phyloP scores from a whole-genome alignment of 2,888 invertebrate species.

The Drosophila peninsularis region DNA sequence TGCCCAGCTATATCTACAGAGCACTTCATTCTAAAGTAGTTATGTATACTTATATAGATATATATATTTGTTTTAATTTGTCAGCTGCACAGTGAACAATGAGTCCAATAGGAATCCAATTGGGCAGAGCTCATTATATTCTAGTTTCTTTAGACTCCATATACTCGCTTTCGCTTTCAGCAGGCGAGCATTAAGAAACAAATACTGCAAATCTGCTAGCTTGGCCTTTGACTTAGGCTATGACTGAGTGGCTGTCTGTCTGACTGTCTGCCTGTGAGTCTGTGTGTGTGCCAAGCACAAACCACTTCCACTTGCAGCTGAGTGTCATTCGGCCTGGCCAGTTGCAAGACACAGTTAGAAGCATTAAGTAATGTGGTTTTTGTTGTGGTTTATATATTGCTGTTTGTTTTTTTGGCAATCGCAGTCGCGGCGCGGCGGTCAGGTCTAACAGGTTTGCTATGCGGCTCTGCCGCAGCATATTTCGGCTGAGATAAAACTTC shows the following conservation, averaged over 20 bases:
- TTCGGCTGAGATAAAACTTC: conserved; percentile 50
- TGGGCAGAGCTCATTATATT: no score
- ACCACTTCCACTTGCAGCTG: conserved; percentile 59
- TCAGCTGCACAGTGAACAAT: no score
- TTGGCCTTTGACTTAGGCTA: conserved; percentile 64
- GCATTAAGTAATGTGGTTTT: conserved; percentile 57
- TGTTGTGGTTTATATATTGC: conserved; percentile 5
- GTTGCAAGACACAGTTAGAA: conserved; percentile 70
- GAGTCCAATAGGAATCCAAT: background rate
- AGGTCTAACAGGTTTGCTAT: conserved; percentile 73
- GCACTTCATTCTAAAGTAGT: no score
- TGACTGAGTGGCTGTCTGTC: conserved; percentile 23
- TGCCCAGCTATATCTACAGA: background rate
- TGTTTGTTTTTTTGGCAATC: conserved; percentile 64
- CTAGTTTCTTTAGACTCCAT: background rate
- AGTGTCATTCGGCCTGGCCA: conserved; percentile 53
- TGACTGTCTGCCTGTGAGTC: conserved; percentile 9
- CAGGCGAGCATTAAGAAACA: background rate
- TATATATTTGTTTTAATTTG: no score
- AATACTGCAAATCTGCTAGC: conserved; percentile 24
- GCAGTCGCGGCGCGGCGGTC: conserved; percentile 53
- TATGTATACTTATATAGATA: no score
- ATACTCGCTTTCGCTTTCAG: background rate
- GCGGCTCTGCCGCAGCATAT: conserved; percentile 37
- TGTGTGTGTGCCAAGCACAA: conserved; percentile 33